Base-by-base conservation (phyloP, 1,140 invertebrate genomes). In the Drosophila serrata region DNA sequence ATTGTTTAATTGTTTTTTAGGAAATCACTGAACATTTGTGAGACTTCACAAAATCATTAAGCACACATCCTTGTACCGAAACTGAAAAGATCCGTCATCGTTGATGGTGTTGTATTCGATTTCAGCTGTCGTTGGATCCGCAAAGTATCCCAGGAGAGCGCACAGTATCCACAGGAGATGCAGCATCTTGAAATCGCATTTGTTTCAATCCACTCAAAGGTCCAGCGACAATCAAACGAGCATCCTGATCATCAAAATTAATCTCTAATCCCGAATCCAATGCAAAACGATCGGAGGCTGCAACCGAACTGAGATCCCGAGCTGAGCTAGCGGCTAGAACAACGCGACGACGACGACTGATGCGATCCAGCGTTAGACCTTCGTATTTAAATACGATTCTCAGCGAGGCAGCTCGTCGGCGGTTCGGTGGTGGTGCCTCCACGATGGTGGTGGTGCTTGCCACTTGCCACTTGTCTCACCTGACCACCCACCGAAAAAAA, bases 41-140 rank as follows among this genome's bases (percentile, higher is more conserved):
- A 11, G 12, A 15, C 56, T 42, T 29, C 33, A 62, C 17, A 33
- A 15, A 53, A 31, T 40, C 1, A 29, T 33, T 31, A 27, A 11
- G 19, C 48, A 62, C 33, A 11, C 11, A 17, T 53, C 29, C 31
- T 13, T 40, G 53, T 53, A 94, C 94, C 95, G 94, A 92, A 95
- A 95, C 92, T 95, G 94, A 79, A 94, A 95, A 22, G 95, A 95
- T 77, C 95, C 95, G 93, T 95, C 95, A n/a, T 93, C 93, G 75
- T 95, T 94, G 13, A 94, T 94, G 55, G 87, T 94, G 62, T 94
- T 94, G 69, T 93, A 94, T 40, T 94, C 94, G 57, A 92, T 92
- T 45, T 92, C 91, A 17, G 74, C 85, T 45, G 55, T 62, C 39
- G 77, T 75, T 46, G 78, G 61, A 43, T 55, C 27, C 19, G 9